Evolutionary conservation across 2,888 invertebrate species (phyloP), one percentile per base, ranked within the genome.

Genomic region (Sycophila texana): DNA sequence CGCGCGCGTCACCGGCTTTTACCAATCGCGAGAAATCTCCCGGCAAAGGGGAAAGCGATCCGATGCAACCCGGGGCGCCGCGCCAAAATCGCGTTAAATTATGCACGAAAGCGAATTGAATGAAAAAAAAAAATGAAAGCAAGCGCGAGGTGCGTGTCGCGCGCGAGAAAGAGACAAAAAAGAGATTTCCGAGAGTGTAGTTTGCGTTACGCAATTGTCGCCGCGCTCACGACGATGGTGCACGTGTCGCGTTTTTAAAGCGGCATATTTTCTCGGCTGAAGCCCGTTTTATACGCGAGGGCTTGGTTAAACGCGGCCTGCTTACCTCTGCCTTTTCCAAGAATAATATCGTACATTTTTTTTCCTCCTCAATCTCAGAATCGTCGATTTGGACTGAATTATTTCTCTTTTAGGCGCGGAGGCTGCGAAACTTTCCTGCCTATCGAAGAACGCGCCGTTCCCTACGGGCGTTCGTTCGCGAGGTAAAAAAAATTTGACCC

Each of bases 211-310:
- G 79, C 74, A 79, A 79, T 53, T 49, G 61, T 20, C 39, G 70
- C 20, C 47, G 65, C 65, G 7, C 22, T 22, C 65, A 7, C 22
- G 51, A 14, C 39, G 53, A 60, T 65, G 26, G 71, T 68, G 58
- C 74, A 70, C 79, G 73, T 71, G 70, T 74, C 39, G 72, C 53
- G 18, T 77, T 77, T 67, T 72, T 77, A 73, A 77, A 77, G 72
- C 66, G 58, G 66, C 74, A 71, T 79, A 74, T 74, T 79, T 79
- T 74, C 70, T 79, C 49, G 55, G 26, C 71, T 63, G 14, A 70
- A 55, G 58, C 26, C 61, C 51, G 61, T 18, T 49, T n/a, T 53
- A 30, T 63, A 53, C n/a, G 58, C 53, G 49, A 22, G n/a, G 16
- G 30, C 12, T 26, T n/a, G 57, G 12, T 14, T 60, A 58, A n/a